These are phyloP conservation scores for Eupeodes corollae DNA, from an alignment of 1,140 invertebrate species.

Conservation along the genomic window DNA sequence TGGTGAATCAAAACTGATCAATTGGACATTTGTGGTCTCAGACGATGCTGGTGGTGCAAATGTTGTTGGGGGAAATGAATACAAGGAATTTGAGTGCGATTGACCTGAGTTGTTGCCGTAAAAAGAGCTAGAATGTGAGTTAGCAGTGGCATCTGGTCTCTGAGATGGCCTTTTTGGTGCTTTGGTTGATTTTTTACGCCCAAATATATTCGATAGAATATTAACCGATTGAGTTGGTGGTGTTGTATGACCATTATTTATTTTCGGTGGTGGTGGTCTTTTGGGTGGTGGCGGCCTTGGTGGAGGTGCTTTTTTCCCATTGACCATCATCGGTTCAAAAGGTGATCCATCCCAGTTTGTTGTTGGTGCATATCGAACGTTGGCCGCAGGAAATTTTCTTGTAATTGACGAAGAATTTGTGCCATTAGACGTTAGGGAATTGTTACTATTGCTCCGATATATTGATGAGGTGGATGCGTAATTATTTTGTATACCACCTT, in stretches of 20 bases:
- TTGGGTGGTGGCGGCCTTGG: conserved; percentile 32
- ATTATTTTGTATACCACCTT: conserved; percentile 2
- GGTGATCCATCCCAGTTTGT: conserved; percentile 33
- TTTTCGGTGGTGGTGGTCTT: conserved; percentile 9
- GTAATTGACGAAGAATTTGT: conserved; percentile 20
- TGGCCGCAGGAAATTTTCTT: conserved; percentile 28
- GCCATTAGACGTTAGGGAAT: background rate
- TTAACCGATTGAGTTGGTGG: conserved; percentile 34
- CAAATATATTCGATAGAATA: conserved; percentile 39
- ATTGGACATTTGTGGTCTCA: conserved; percentile 30
- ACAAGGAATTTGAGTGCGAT: conserved; percentile 2
- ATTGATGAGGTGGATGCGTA: conserved; percentile 6
- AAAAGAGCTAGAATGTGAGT: conserved; percentile 35
- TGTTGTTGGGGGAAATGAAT: conserved; percentile 2
- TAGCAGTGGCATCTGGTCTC: conserved; percentile 23
- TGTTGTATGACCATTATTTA: conserved; percentile 5
- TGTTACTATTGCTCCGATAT: conserved; percentile 12
- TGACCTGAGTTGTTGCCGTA: conserved; percentile 30
- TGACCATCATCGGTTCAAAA: conserved; percentile 17
- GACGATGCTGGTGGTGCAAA: background rate
- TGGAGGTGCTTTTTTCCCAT: conserved; percentile 27
- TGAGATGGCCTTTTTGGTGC: conserved; percentile 9
- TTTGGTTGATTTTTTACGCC: conserved; percentile 21
- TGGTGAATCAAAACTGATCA: conserved; percentile 53
- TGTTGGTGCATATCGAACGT: conserved; percentile 24